phyloP scores from a whole-genome alignment of 2,888 invertebrate genomes.

The Eupithecia exiguata region DNA sequence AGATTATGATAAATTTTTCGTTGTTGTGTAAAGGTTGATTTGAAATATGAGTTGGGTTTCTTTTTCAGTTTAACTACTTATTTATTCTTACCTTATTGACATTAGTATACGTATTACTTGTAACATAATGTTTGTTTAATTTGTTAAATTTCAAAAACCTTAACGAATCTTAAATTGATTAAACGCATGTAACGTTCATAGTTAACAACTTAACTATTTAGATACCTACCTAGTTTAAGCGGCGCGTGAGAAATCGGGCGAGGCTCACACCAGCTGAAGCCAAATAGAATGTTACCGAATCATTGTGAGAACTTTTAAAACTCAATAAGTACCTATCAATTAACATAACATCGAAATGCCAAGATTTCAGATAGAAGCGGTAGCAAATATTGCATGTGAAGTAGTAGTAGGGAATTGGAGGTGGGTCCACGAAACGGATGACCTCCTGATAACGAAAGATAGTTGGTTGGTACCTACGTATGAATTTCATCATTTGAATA shows the following conservation, averaged over 20 bases:
- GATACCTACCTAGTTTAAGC: not conserved
- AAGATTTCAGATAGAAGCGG: not conserved
- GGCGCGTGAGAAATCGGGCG: constrained; percentile 7
- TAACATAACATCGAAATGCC: not conserved
- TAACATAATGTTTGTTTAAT: too few species aligned
- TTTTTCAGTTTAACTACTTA: too few species aligned
- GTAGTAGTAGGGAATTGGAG: constrained; percentile 19
- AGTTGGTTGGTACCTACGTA: not conserved
- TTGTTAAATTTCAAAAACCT: not conserved
- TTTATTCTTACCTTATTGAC: too few species aligned
- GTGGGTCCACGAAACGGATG: constrained; percentile 22
- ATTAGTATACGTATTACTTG: too few species aligned
- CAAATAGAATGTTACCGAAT: constrained; percentile 6
- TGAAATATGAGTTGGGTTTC: too few species aligned
- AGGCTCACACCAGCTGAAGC: constrained; percentile 13
- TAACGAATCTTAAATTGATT: constrained; percentile 2
- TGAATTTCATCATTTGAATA: constrained; percentile 25
- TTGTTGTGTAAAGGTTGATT: too few species aligned
- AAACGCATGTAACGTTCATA: not conserved
- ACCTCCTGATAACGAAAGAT: constrained; percentile 11
- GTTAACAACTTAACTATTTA: constrained; percentile 2
- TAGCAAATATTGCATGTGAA: not conserved
- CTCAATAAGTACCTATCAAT: not conserved
- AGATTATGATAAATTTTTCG: too few species aligned
- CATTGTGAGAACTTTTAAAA: constrained; percentile 1